Evolutionary conservation across 2,888 invertebrate species (phyloP), one percentile per base, ranked within the genome.

Genomic region (Cryptus armator): DNA sequence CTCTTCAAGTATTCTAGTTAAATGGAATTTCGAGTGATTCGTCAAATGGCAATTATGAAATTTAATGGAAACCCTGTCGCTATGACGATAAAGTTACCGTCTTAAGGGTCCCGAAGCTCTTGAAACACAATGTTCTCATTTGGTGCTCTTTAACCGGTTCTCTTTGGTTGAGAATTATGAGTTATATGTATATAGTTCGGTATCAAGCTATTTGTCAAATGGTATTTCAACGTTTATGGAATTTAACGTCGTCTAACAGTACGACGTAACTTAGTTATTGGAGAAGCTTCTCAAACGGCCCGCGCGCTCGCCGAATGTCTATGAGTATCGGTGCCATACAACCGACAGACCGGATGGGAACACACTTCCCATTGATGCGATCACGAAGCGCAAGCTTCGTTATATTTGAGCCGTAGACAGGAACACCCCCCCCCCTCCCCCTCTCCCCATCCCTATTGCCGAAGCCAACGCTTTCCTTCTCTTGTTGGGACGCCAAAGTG

Each of bases 211-310:
- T 71, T 71, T 71, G 71, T 37, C 53, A 71, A 53, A 37, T 53
- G 71, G 19, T 37, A 53, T 53, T 32, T 53, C 37, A 53, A 10
- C n/a, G 71, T 53, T 53, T 53, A 71, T 71, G 19, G 37, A 53
- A 71, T 71, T 12, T 19, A 19, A 37, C 37, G 71, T 56, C 19
- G 24, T 56, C 19, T 24, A 56, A 56, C 12, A 56, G 56, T 4
- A 56, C 10, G 56, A 56, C 10, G 1, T 80, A 80, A 79, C 75
- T 75, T 46, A 71, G 71, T 83, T 83, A 80, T 83, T 75, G 75
- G 70, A 75, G 56, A 74, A 79, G 83, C 64, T 80, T 71, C 79
- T 75, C 75, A 75, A 83, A 83, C 83, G 68, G 53, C 10, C 68
- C 74, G 24, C 37, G 37, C 9, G 44, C 68, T 44, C 68, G 51